Base-by-base conservation (phyloP, 2,888 invertebrate genomes). In the Drosophila stalkeri region DNA sequence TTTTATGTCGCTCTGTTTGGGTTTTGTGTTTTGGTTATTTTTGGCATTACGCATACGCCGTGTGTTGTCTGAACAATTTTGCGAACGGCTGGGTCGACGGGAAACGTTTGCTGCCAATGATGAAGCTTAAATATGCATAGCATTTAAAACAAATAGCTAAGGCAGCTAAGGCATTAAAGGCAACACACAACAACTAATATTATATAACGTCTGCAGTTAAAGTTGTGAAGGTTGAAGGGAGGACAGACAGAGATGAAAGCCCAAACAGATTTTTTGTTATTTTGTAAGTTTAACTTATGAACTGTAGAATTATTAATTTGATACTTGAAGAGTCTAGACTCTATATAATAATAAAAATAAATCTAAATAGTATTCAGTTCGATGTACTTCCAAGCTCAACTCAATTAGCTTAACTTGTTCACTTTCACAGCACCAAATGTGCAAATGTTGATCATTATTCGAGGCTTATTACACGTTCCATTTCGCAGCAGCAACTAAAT, bases 11-110 rank as follows among this genome's bases (percentile, higher is more conserved):
- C 61, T 61, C 63, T 73, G 73, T 73, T 76, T 79, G 73, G 59
- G 66, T 70, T 77, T 70, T 70, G 65, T 67, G 66, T 87, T 84
- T 84, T 83, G 82, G 64, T 82, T 82, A 84, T 83, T 83, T 83
- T 87, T 81, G 80, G 82, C 68, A 87, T 83, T 83, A 83, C 82
- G 85, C 82, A 83, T 77, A 78, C 77, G 77, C 75, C 77, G 70
- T 78, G 77, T 77, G 78, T 61, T 64, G 57, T 68, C 79, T 64
- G 75, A 51, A 52, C 70, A 68, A 77, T 64, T 68, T 73, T 77
- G 68, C 61, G 55, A 61, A 56, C 66, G 56, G 51, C n/a, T n/a
- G 41, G 20, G 16, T 51, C 27, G 47, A 56, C 16, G 18, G 18
- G 41, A 39, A 44, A 39, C 56, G 60, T 46, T 49, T 62, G 63